phyloP scores from a whole-genome alignment of 1,140 invertebrate species.

The Coboldia fuscipes region DNA sequence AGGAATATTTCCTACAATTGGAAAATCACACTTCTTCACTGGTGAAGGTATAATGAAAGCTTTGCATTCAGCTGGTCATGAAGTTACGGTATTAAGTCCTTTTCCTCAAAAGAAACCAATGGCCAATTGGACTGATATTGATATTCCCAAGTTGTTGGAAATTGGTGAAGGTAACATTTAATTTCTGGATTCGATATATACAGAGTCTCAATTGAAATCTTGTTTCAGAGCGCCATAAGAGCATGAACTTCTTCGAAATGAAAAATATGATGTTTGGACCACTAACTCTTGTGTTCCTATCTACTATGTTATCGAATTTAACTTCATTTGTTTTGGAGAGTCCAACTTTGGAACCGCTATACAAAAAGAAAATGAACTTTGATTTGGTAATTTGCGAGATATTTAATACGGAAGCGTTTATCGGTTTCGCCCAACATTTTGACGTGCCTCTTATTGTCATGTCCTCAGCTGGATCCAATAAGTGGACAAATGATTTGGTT shows the following conservation, averaged over 20 bases:
- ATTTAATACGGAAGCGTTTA: constrained; percentile 15
- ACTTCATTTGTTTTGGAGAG: too few relatives aligned
- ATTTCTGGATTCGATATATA: too few relatives aligned
- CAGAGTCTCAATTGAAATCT: too few relatives aligned
- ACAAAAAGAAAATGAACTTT: constrained; percentile 8
- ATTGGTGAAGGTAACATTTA: too few relatives aligned
- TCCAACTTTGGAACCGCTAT: too few relatives aligned
- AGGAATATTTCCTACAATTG: constrained; percentile 30
- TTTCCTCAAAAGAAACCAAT: constrained; percentile 15
- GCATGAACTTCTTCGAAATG: too few relatives aligned
- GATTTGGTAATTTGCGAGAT: constrained; percentile 17
- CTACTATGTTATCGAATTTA: too few relatives aligned
- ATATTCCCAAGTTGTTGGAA: too few relatives aligned
- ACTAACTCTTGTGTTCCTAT: too few relatives aligned
- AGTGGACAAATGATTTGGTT: constrained; percentile 9
- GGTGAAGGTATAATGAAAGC: constrained; percentile 24
- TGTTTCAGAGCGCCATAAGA: too few relatives aligned
- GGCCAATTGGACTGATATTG: constrained; percentile 14
- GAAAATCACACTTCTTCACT: constrained; percentile 38
- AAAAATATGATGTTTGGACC: too few relatives aligned
- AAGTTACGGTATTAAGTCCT: constrained; percentile 23
- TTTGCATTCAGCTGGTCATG: constrained; percentile 22
- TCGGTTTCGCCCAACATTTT: constrained; percentile 16
- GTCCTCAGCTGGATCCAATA: constrained; percentile 13
- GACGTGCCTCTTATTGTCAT: constrained; percentile 16